These are phyloP conservation scores for Turritopsis rubra DNA, from an alignment of 30 jellyfish, hydroid and myxozoan species.

Conservation along the genomic window DNA sequence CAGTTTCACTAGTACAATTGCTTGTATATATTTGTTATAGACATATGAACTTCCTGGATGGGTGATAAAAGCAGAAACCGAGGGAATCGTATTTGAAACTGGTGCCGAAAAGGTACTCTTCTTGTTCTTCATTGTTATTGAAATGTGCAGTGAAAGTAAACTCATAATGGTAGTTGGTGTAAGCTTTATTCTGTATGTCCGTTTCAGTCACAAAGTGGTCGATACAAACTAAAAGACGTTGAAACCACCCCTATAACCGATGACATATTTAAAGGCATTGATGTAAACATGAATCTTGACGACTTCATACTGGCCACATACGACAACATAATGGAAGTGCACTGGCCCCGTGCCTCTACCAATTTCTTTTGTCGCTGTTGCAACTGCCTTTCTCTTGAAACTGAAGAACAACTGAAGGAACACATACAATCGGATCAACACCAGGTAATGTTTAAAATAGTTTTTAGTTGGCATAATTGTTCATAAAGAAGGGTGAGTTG, in stretches of 20 bases:
- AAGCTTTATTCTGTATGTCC: background rate
- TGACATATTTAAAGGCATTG: conserved; percentile 7
- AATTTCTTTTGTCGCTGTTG: conserved; percentile 5
- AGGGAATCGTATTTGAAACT: background rate
- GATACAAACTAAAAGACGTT: background rate
- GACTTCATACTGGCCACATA: background rate
- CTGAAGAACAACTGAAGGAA: background rate
- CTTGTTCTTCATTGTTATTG: too few species aligned
- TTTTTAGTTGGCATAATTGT: too few species aligned
- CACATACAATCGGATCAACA: background rate
- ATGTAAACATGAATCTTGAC: background rate
- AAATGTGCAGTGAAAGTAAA: too few species aligned
- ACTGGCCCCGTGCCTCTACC: conserved; percentile 2
- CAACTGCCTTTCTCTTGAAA: background rate
- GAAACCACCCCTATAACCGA: background rate
- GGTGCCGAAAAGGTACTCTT: background rate
- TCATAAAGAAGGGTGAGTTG: too few species aligned
- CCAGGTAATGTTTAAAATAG: background rate
- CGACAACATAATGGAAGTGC: conserved; percentile 10
- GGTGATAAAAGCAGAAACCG: background rate
- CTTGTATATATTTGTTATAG: too few species aligned
- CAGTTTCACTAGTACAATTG: too few species aligned
- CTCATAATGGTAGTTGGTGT: too few species aligned
- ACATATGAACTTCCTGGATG: background rate
- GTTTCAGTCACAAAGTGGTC: background rate